Percentiles rank a stretch among this genome's conserved stretches.
These are phyloP conservation scores for Drosophila nannoptera DNA, from an alignment of 1,140 invertebrate species.

Conservation along the genomic window DNA sequence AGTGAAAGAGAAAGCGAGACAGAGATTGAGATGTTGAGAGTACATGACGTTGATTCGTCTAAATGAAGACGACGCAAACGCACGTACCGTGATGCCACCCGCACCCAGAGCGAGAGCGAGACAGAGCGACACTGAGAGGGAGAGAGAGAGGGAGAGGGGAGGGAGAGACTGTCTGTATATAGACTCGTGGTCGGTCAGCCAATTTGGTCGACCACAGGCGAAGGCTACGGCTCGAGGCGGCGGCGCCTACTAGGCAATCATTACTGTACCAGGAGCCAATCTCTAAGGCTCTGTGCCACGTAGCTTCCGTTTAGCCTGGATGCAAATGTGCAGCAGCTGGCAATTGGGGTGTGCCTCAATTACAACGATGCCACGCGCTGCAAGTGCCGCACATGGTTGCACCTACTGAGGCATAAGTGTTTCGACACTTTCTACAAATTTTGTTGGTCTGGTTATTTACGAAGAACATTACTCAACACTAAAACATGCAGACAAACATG, in stretches of 20 bases:
- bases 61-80: constrained; percentile 24
- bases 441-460: constrained; percentile 2
- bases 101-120: neutral
- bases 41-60: constrained; percentile 57
- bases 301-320: constrained; percentile 9
- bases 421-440: constrained; percentile 21
- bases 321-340: constrained; percentile 26
- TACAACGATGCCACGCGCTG: constrained; percentile 16
- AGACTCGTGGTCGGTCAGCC: constrained; percentile 13
- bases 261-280: no score
- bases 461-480: neutral
- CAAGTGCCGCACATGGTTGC: neutral
- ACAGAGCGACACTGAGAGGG: no score
- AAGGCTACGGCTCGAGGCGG: neutral
- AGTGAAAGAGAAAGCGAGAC: neutral
- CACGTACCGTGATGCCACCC: constrained; percentile 2
- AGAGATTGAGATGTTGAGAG: constrained; percentile 14
- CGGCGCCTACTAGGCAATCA: no score
- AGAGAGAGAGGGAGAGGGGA: no score
- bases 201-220: constrained; percentile 22
- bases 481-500: neutral
- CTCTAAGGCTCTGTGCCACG: constrained; percentile 24
- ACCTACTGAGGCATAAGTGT: constrained; percentile 42
- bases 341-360: constrained; percentile 58
- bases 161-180: neutral